Conservation (phyloP, 2,797 vertebrate genomes). For the Clarias fuscus region DNA sequence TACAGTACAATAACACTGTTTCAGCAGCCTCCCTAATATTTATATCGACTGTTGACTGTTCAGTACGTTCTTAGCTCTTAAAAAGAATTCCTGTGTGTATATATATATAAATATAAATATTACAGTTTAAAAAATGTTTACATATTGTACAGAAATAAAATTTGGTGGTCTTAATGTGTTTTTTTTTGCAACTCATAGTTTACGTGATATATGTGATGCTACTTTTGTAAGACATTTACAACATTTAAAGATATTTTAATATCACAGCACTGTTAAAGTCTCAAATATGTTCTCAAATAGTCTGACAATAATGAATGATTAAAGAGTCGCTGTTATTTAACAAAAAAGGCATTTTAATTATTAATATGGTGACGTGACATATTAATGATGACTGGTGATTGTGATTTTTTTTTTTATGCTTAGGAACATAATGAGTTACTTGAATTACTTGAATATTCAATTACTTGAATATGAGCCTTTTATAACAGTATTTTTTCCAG, state of each 20-base stretch:
- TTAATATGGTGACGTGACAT: background rate
- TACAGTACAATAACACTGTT: constrained; percentile 20
- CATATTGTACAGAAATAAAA: constrained; percentile 65
- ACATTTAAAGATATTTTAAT: background rate
- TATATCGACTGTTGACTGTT: constrained; percentile 47
- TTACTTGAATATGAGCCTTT: background rate
- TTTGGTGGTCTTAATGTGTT: constrained; percentile 54
- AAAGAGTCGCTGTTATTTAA: background rate
- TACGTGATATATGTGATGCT: background rate
- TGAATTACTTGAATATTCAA: no score
- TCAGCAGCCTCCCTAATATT: constrained; percentile 23
- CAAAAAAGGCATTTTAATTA: background rate
- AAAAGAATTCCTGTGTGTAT: constrained; percentile 30
- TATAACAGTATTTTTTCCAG: no score
- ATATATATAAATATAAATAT: constrained; percentile 28
- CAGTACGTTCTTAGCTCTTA: constrained; percentile 33
- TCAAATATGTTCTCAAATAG: background rate
- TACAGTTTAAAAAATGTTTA: constrained; percentile 55
- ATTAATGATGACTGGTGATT: background rate
- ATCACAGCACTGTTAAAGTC: background rate
- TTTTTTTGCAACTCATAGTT: background rate
- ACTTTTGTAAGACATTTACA: background rate
- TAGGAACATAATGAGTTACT: background rate
- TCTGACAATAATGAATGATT: background rate
- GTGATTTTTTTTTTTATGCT: background rate